These are phyloP conservation scores for Blennius ocellaris DNA, from an alignment of 2,113 vertebrate genomes.

Conservation along the genomic window DNA sequence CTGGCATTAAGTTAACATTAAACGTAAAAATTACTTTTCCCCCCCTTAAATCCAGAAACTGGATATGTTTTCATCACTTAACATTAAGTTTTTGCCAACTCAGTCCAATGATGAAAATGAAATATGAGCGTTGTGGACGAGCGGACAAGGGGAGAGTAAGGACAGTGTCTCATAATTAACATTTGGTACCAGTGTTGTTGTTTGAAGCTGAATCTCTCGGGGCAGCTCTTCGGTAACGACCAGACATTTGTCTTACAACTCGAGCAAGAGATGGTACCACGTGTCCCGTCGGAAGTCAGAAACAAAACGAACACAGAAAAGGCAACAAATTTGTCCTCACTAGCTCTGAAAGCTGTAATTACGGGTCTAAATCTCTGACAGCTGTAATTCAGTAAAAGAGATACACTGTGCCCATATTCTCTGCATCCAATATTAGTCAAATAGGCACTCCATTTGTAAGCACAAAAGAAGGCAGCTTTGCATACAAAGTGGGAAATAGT, in stretches of 20 bases:
- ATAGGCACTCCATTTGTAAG: conserved; percentile 34
- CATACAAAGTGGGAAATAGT: conserved; percentile 66
- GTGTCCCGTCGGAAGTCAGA: background rate
- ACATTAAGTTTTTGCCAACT: background rate
- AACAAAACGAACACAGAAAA: background rate
- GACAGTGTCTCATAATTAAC: conserved; percentile 42
- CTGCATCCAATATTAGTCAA: conserved; percentile 32
- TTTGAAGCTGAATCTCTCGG: conserved; percentile 18
- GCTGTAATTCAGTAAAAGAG: background rate
- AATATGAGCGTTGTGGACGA: background rate
- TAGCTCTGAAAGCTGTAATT: no score
- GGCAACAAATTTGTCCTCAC: background rate
- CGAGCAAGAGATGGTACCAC: background rate
- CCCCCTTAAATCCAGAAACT: no score
- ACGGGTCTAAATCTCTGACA: conserved; percentile 2
- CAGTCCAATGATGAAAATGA: conserved; percentile 14
- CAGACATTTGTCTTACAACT: conserved; percentile 17
- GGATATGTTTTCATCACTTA: conserved; percentile 2
- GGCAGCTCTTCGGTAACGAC: background rate
- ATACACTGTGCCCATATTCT: background rate
- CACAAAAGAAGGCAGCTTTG: conserved; percentile 60
- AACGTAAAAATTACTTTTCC: no score
- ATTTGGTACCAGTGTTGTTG: conserved; percentile 7
- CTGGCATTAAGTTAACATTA: background rate
- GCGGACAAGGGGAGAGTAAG: conserved; percentile 25